Base-by-base conservation (phyloP, 2,113 vertebrate genomes). In the Neofelis nebulosa region DNA sequence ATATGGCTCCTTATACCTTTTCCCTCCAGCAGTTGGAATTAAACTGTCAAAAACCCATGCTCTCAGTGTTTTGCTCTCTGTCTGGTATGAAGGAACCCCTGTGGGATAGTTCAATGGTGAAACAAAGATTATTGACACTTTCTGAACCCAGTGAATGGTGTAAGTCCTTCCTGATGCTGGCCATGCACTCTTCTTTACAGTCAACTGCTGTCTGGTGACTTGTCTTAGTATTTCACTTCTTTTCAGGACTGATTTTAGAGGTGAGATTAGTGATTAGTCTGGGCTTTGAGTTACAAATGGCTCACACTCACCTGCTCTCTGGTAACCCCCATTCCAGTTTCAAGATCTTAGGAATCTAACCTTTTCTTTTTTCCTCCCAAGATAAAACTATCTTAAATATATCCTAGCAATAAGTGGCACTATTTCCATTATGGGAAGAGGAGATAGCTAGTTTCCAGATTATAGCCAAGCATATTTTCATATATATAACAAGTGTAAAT, bases 161-260 rank as follows among this genome's bases (percentile, higher is more conserved):
- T 41, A 88, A 92, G 18, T 7, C 38, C 29, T 50, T 87, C 12
- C 48, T 38, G 95, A 65, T 57, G 69, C 19, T 91, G 48, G 27
- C 50, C 38, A 50, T 90, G 23, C 48, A 25, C 27, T 48, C 38
- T 81, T 69, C 80, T 25, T 57, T 21, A 79, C 4, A 81, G 1
- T 52, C 33, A 48, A 1, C 4, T 68, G 41, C 27, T 78, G 12
- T 74, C 41, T 78, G 27, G 27, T 4, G 10, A 78, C 74, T 86
- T 83, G 21, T 80, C 13, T 82, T 73, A 73, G 13, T 84, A 45
- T 88, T 94, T 97, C 15, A 41, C 78, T 93, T 92, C 50, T 82
- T 74, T 31, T 71, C 36, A 23, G 7, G 27, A 86, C 81, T 92
- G 27, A 65, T 12, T 82, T 65, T 63, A 68, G 3, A 78, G 38